Percentiles rank a stretch among this genome's conserved stretches.
These are phyloP conservation scores for Podilymbus podiceps DNA, from an alignment of 2,113 vertebrate species.

Conservation along the genomic window DNA sequence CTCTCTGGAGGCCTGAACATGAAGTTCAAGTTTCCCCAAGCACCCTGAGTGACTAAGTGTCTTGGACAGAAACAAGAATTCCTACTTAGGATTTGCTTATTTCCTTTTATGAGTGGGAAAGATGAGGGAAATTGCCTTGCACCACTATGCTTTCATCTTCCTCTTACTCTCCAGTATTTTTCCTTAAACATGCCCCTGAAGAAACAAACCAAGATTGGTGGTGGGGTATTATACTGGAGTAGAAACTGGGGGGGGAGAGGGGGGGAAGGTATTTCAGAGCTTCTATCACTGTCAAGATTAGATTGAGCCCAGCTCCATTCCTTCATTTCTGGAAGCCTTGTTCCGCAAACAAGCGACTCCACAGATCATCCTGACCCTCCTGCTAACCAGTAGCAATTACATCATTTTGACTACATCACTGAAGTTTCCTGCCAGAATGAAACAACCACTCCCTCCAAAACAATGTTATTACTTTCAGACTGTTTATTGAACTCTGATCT, in stretches of 20 bases:
- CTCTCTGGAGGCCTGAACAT: neutral
- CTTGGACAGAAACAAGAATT: neutral
- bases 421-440: neutral
- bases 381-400: neutral
- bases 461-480: neutral
- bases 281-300: neutral
- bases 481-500: slow-evolving; percentile 39
- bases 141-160: neutral
- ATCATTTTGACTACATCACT: neutral
- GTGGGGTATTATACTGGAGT: neutral
- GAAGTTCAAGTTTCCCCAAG: neutral
- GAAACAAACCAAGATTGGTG: neutral
- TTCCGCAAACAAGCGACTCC: neutral
- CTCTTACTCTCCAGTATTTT: neutral
- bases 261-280: neutral
- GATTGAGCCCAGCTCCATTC: neutral
- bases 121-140: neutral
- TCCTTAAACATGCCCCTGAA: neutral
- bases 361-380: neutral
- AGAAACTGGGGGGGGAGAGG: no score
- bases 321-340: neutral
- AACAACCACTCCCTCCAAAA: slow-evolving; percentile 21
- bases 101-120: neutral
- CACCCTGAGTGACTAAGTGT: neutral
- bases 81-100: neutral